Evolutionary conservation across 64 coral and sea anemone species (phyloP).

Genomic region (Stylophora pistillata): DNA sequence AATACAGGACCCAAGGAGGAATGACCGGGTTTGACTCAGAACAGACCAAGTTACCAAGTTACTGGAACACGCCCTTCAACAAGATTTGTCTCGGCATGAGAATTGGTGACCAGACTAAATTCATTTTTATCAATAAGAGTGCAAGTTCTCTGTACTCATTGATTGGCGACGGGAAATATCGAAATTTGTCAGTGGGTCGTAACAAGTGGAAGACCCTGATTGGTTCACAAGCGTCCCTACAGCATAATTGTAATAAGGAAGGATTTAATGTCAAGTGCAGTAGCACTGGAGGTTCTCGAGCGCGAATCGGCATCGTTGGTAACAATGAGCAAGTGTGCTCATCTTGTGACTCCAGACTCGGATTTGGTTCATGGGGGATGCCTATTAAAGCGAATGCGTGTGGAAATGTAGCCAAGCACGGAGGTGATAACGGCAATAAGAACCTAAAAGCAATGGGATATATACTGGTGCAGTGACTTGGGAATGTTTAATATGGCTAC

Average conservation of each 20-base stretch:
- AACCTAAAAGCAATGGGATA: slow-evolving; percentile 26
- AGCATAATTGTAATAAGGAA: slow-evolving; percentile 39
- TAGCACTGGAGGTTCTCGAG: background rate
- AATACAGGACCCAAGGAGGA: no score
- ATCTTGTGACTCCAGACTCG: slow-evolving; percentile 29
- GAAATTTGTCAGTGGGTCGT: background rate
- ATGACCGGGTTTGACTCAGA: background rate
- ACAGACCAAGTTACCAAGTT: background rate
- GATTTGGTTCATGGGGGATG: slow-evolving; percentile 11
- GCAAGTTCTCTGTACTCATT: slow-evolving; percentile 11
- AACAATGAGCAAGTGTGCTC: slow-evolving; percentile 12
- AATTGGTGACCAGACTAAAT: background rate
- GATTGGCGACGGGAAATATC: slow-evolving; percentile 30
- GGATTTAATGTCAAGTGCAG: slow-evolving; percentile 29
- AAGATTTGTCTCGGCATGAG: background rate
- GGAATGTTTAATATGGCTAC: no score
- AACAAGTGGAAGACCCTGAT: slow-evolving; percentile 47
- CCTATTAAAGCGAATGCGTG: background rate
- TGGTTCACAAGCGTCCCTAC: slow-evolving; percentile 21
- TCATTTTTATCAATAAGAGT: background rate
- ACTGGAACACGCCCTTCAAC: background rate
- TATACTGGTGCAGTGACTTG: slow-evolving; percentile 29
- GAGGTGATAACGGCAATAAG: background rate
- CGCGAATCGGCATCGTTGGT: slow-evolving; percentile 28
- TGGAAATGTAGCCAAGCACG: slow-evolving; percentile 16